These are phyloP conservation scores for Podarcis siculus DNA, from an alignment of 2,797 vertebrate genomes.

Conservation along the genomic window DNA sequence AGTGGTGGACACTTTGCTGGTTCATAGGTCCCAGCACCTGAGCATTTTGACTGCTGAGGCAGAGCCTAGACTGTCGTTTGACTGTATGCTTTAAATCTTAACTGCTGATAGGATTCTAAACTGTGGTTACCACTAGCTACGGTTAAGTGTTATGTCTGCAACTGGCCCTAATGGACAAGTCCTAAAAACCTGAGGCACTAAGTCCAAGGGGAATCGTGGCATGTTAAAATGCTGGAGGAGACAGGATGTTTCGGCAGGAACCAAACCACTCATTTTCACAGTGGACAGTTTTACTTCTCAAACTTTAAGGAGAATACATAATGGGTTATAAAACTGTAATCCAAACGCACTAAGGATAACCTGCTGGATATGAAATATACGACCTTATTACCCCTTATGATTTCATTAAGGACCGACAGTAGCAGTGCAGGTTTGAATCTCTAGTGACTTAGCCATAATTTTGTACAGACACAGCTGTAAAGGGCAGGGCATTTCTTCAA, in stretches of 20 bases:
- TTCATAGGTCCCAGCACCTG: background rate
- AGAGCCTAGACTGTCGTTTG: background rate
- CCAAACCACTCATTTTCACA: conserved; percentile 37
- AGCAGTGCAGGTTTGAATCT: conserved; percentile 35
- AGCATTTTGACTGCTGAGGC: background rate
- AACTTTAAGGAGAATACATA: conserved; percentile 39
- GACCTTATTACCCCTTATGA: conserved; percentile 39
- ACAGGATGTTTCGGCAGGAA: conserved; percentile 9
- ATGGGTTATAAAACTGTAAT: conserved; percentile 47
- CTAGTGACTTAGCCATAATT: conserved; percentile 40
- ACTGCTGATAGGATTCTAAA: background rate
- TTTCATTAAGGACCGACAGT: conserved; percentile 34
- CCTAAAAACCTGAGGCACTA: background rate
- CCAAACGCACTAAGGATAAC: conserved; percentile 24
- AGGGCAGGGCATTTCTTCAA: conserved; percentile 50
- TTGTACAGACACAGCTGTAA: conserved; percentile 40
- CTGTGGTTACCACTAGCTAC: background rate
- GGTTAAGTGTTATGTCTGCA: background rate
- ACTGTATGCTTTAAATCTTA: background rate
- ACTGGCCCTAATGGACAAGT: background rate
- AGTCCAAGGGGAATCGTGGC: background rate
- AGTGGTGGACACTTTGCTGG: background rate
- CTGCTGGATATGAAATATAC: conserved; percentile 36
- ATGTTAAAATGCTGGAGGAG: conserved; percentile 2
- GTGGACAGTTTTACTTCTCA: conserved; percentile 34